Conservation (phyloP, 2,113 vertebrate species). For the Trichomycterus rosablanca region DNA sequence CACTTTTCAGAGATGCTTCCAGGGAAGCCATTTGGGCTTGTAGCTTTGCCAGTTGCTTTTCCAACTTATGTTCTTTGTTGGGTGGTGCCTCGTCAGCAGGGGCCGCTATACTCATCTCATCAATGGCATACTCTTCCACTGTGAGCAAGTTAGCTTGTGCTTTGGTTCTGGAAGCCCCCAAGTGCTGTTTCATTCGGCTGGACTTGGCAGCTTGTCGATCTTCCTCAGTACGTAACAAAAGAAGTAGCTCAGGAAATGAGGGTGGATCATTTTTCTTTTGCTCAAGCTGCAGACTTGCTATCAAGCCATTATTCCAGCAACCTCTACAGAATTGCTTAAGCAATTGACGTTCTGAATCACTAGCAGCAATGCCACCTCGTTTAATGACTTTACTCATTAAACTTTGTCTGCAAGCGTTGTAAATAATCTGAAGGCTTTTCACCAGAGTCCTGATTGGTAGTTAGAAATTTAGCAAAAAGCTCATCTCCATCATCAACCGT, state of each 20-base stretch:
- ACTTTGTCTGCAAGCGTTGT: no score
- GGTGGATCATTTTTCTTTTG: conserved; percentile 6
- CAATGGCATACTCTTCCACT: neutral
- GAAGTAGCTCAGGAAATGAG: conserved; percentile 26
- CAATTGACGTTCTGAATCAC: neutral
- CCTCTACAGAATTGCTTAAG: conserved; percentile 6
- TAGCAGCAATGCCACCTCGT: conserved; percentile 19
- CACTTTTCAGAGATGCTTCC: no score
- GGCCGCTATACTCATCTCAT: no score
- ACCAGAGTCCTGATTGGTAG: no score
- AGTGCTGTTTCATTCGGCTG: conserved; percentile 20
- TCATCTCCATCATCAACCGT: no score
- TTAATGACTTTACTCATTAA: neutral
- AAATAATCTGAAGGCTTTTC: no score
- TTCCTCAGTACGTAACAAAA: conserved; percentile 14
- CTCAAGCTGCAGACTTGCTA: conserved; percentile 31
- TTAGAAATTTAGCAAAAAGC: no score
- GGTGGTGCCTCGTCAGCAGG: no score
- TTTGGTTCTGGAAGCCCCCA: conserved; percentile 6
- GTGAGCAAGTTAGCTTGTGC: neutral
- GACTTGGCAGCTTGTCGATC: conserved; percentile 17
- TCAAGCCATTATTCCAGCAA: no score
- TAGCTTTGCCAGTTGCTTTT: no score
- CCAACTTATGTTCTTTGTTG: no score
- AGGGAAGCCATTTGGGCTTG: no score